phyloP scores from a whole-genome alignment of 2,113 vertebrate genomes.

The Nettapus auritus region DNA sequence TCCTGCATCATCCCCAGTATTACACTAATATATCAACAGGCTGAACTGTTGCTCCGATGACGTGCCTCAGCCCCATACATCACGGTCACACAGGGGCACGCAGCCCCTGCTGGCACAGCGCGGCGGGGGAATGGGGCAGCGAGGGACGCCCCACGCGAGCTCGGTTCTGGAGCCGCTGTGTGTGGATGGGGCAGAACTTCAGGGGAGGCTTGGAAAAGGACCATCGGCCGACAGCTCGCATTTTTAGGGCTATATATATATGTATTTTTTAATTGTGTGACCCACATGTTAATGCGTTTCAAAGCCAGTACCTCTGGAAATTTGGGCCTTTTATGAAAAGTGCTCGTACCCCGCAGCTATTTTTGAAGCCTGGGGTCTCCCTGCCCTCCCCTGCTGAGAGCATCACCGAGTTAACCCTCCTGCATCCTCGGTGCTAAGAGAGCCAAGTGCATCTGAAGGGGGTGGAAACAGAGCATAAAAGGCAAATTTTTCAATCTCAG shows the following conservation, averaged over 20 bases:
- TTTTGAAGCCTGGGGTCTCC: not conserved
- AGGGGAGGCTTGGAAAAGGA: not conserved
- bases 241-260: not conserved
- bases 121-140: not conserved
- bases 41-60: conserved; percentile 23
- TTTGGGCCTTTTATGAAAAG: not conserved
- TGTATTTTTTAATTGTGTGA: not conserved
- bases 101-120: not conserved
- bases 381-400: not conserved
- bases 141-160: not conserved
- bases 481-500: not conserved
- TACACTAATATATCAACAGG: conserved; percentile 38
- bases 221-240: not conserved
- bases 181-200: not conserved
- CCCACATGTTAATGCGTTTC: not conserved
- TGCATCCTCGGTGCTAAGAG: not conserved
- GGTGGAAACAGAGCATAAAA: not conserved
- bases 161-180: not conserved
- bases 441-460: not conserved
- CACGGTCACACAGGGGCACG: not conserved
- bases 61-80: not conserved
- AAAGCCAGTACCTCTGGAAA: not conserved
- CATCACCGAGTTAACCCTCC: rapidly evolving
- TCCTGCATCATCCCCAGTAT: conserved; percentile 59
- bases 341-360: not conserved